phyloP scores from a whole-genome alignment of 30 jellyfish, hydroid and myxozoan genomes.

The Turritopsis rubra region DNA sequence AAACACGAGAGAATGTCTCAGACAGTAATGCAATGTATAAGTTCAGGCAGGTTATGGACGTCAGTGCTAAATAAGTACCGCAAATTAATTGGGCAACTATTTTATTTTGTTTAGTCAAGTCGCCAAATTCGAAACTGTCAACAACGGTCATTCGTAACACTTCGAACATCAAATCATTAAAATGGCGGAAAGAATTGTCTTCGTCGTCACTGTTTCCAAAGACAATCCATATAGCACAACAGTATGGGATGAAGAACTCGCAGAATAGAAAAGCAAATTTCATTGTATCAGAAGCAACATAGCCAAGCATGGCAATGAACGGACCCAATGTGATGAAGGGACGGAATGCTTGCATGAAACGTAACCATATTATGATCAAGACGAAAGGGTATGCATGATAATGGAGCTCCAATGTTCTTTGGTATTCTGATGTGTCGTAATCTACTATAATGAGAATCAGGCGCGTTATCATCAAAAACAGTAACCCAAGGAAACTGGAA shows the following conservation, averaged over 20 bases:
- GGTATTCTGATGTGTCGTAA: neutral
- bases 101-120: conserved; percentile 24
- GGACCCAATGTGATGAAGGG: conserved; percentile 98
- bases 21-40: conserved; percentile 85
- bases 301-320: conserved; percentile 93
- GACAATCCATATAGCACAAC: conserved; percentile 97
- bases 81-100: conserved; percentile 54
- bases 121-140: conserved; percentile 53
- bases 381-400: conserved; percentile 55
- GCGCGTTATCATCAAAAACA: conserved; percentile 26
- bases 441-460: conserved; percentile 7
- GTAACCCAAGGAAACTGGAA: conserved; percentile 21
- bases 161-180: conserved; percentile 87
- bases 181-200: conserved; percentile 46
- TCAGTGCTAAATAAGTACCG: conserved; percentile 76
- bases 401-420: conserved; percentile 6
- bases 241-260: conserved; percentile 93
- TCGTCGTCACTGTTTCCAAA: conserved; percentile 82
- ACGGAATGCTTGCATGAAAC: conserved; percentile 94
- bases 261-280: conserved; percentile 82
- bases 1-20: conserved; percentile 86
- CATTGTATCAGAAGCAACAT: conserved; percentile 90
- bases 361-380: conserved; percentile 84
- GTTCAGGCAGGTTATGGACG: conserved; percentile 75
- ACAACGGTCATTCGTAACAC: conserved; percentile 93